Percentiles rank a stretch among this genome's conserved stretches.
Conservation (phyloP, 2,888 invertebrate genomes). For the Yponomeuta sedellus region DNA sequence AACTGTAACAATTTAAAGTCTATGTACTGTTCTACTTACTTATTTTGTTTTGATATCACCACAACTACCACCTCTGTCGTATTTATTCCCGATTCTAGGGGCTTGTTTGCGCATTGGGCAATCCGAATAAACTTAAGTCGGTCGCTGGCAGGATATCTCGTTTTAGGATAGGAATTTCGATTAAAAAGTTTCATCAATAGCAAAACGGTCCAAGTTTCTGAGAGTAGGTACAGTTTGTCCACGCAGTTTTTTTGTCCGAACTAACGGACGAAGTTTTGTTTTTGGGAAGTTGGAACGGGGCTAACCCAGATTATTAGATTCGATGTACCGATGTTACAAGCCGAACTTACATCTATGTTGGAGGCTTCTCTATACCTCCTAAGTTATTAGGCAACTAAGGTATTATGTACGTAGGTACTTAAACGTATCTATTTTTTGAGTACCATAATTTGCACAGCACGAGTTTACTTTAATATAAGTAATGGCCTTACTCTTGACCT, state of each 20-base stretch:
- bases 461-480: too few relatives aligned
- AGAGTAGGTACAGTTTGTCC: background rate
- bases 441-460: too few relatives aligned
- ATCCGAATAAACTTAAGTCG: conserved; percentile 48
- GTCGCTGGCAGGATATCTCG: conserved; percentile 29
- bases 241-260: background rate
- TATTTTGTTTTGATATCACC: too few relatives aligned
- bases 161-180: conserved; percentile 48
- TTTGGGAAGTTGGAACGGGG: background rate
- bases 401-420: too few relatives aligned
- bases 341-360: background rate
- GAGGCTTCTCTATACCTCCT: too few relatives aligned
- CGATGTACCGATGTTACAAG: background rate
- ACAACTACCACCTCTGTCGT: background rate
- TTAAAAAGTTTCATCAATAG: conserved; percentile 49
- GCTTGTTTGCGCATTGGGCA: conserved; percentile 51
- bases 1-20: too few relatives aligned
- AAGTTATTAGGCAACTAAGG: too few relatives aligned
- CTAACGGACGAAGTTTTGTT: background rate
- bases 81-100: conserved; percentile 27
- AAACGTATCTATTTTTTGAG: too few relatives aligned
- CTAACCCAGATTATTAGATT: background rate
- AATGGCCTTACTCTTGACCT: too few relatives aligned
- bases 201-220: conserved; percentile 24
- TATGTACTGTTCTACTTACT: too few relatives aligned